Base-by-base conservation (phyloP, 2,113 vertebrate species). In the Nipponia nippon region DNA sequence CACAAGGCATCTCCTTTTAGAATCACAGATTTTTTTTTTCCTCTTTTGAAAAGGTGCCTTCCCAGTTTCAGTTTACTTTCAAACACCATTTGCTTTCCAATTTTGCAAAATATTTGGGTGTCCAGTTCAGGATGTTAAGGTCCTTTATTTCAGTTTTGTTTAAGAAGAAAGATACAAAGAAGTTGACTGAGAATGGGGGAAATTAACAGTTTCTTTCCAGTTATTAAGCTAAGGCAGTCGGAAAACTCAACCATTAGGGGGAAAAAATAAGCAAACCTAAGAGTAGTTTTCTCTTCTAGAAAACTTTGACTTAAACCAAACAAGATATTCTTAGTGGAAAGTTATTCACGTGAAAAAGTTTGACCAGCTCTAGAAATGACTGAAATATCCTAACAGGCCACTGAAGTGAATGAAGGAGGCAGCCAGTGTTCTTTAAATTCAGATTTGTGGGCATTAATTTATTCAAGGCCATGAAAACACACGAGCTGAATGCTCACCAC, bases 121-220 rank as follows among this genome's bases (percentile, higher is more conserved):
- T 73, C 36, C 11, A 13, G 44, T 88, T 58, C 30, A 52, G 63
- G 5, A 83, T 3, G 8, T 63, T 34, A 52, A 50, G 9, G 44
- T 13, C 17, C 11, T 91, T 78, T 21, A 81, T 38, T 70, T 66
- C 27, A 10, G 13, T 58, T 89, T 55, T 2, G 0, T 25, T 42
- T 19, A 46, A 53, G 30, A 80, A 27, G 9, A 55, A 44, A 86
- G 17, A 42, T 26, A 32, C 3, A 56, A 50, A 73, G 46, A 84
- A 79, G 53, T 1, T 1, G 7, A 44, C 10, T 7, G 22, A 66
- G n/a, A 42, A 75, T 1, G 4, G 3, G 3, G 2, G 5, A 13
- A 62, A 66, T 40, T 13, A 81, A 67, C 17, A 65, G 6, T 19
- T 63, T 78, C 12, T 25, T 89, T 56, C 26, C 11, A 32, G 50